A percentile compares a stretch with the other conserved stretches of the same genome.
phyloP scores from a whole-genome alignment of 2,888 invertebrate species.

The Agonopterix arenella region DNA sequence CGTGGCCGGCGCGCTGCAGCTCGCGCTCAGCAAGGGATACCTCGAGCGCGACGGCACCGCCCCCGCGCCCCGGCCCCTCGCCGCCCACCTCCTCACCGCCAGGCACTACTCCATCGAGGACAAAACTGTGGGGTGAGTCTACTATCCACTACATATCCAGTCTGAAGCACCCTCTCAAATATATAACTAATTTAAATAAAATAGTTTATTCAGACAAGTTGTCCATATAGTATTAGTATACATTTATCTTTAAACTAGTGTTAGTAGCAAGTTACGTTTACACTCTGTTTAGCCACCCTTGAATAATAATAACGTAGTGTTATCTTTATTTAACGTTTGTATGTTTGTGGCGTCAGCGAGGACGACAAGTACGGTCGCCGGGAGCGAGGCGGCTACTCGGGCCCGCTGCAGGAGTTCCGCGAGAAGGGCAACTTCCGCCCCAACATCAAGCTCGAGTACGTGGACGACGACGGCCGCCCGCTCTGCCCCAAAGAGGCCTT shows the following conservation, averaged over 20 bases:
- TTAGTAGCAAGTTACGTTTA: no score
- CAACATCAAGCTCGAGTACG: constrained; percentile 96
- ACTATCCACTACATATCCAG: no score
- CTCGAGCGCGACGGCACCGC: constrained; percentile 88
- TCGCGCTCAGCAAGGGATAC: constrained; percentile 96
- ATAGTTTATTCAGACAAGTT: no score
- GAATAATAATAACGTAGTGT: no score
- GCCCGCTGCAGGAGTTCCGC: constrained; percentile 93
- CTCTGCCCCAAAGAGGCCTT: constrained; percentile 98
- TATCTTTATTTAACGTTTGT: no score
- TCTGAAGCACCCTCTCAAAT: no score
- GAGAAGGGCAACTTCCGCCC: constrained; percentile 95
- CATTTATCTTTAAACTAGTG: no score
- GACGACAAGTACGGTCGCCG: constrained; percentile 86
- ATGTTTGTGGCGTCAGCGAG: constrained; percentile 67
- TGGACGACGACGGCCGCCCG: constrained; percentile 96
- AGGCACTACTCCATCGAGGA: constrained; percentile 51
- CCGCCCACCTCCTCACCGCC: constrained; percentile 24
- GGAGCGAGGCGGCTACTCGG: constrained; percentile 82
- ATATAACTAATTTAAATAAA: no score
- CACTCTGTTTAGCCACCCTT: no score
- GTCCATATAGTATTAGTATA: no score
- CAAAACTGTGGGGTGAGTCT: constrained; percentile 40
- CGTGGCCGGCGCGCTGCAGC: constrained; percentile 91
- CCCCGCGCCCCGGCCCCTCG: constrained; percentile 61